Base-by-base conservation (phyloP, 53 echinoderm and acorn worm species). In the Astropecten irregularis region DNA sequence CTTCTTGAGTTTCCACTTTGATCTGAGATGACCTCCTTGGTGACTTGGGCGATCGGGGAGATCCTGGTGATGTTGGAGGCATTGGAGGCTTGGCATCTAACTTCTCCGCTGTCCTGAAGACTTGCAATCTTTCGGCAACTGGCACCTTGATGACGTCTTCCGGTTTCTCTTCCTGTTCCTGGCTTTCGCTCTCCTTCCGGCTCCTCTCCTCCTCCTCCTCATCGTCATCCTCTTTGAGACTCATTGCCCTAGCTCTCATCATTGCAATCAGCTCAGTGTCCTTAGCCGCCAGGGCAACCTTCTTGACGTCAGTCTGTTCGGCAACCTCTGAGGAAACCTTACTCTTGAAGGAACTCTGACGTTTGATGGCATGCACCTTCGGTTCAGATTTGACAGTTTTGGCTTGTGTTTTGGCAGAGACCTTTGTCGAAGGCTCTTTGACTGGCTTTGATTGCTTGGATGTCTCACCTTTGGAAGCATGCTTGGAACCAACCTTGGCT, bases 261-360 rank as follows among this genome's bases (percentile, higher is more conserved):
- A 95, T 76, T 23, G 89, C 92, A 37, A 95, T 66, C 69, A 99
- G 74, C 27, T 95, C 94, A 3, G 67, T 86, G 60, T 99, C 99
- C 61, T 95, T 99, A 14, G 90, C 85, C 4, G 88, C 58, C 58
- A 99, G 69, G 1, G 99, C 94, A 10, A 90, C 85, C 58, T 66
- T 92, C 87, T 92, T 95, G 9, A 90, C 60, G 22, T 95, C 95
- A 81, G 88, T 59, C 66, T 84, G 62, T 73, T 90, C 60, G 62
- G 90, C 13, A 77, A 40, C 30, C 64, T 88, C 83, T 84, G 66
- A 20, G 56, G 84, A 23, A 71, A 69, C 38, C 69, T 76, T 49
- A 49, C 71, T 34, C 27, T 71, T 83, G 32, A 47, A 30, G 19
- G 56, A 42, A 20, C 28, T 57, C 58, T 40, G 65, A n/a, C 42